Evolutionary conservation across 2,888 invertebrate genomes (phyloP), one percentile per base, ranked within the genome.

Genomic region (Cinara cedri): DNA sequence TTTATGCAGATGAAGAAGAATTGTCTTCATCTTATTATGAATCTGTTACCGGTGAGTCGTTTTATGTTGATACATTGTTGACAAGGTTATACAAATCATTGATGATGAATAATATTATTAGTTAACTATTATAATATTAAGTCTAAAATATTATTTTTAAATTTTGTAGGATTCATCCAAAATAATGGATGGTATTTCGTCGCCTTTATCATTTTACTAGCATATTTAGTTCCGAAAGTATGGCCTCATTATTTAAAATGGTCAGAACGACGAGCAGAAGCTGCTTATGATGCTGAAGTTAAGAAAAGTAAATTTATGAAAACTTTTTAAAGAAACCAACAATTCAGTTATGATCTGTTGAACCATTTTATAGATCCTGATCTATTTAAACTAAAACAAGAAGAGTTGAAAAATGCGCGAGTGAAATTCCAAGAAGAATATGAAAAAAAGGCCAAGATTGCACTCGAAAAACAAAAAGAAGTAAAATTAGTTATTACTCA

Each of bases 391-490:
- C 57, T 60, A 78, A 78, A 78, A 60, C 70, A 70, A 78, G 60
- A 70, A 16, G 78, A 78, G 21, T 42, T 78, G 60, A 34, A 78
- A 70, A 78, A 70, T n/a, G 68, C 78, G 14, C 6, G 78, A 60
- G 14, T 42, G 8, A 78, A 78, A 70, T 78, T 78, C 34, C 78
- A 78, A 60, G 78, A 78, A 51, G 78, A 78, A 24, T 78, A 78
- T 42, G 78, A 78, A 16, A 78, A 62, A 26, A 70, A 78, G 9
- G 78, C 78, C 0, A 78, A 78, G 51, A 49, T 78, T 14, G 70
- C 78, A 42, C 26, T 78, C 11, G 78, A 78, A 70, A 78, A 62
- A 70, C 78, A 78, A 78, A 78, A 78, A 70, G 70, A 78, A 70
- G 78, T 78, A 78, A 13, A 16, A 51, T 51, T 21, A 10, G 19